These are phyloP conservation scores for Oryzias sinensis DNA, from an alignment of 2,797 vertebrate species.

Conservation along the genomic window DNA sequence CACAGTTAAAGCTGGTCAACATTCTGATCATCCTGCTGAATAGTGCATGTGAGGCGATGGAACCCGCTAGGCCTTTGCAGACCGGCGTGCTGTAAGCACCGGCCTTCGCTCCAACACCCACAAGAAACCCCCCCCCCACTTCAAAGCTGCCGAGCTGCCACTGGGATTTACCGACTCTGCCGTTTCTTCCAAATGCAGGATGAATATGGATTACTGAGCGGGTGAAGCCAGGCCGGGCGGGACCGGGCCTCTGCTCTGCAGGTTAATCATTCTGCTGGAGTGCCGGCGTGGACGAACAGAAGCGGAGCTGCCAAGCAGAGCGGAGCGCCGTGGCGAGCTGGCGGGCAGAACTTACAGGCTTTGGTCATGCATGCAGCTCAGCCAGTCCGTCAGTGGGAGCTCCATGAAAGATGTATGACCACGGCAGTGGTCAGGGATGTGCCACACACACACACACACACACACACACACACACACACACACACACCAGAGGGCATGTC, in stretches of 20 bases:
- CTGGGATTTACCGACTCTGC: slow-evolving; percentile 12
- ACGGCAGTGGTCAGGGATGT: slow-evolving; percentile 1
- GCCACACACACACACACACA: neutral
- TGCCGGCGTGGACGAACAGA: slow-evolving; percentile 26
- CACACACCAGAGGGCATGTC: neutral
- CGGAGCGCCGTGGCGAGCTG: slow-evolving; percentile 6
- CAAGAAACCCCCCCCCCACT: slow-evolving; percentile 22
- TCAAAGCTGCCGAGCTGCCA: slow-evolving; percentile 29
- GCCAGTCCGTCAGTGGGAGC: slow-evolving; percentile 30
- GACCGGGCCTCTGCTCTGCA: neutral
- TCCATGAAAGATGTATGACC: slow-evolving; percentile 53
- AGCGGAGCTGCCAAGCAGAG: slow-evolving; percentile 29
- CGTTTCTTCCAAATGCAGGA: slow-evolving; percentile 30
- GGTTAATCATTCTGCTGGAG: slow-evolving; percentile 31
- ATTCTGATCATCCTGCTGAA: slow-evolving; percentile 19
- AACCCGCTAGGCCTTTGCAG: slow-evolving; percentile 41
- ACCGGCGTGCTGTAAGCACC: slow-evolving; percentile 14
- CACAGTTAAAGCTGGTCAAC: too few relatives aligned
- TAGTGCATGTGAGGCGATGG: slow-evolving; percentile 35
- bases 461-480: neutral
- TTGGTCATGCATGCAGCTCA: slow-evolving; percentile 46
- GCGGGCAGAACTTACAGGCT: slow-evolving; percentile 8
- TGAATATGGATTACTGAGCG: slow-evolving; percentile 47
- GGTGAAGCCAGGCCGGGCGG: slow-evolving; percentile 5
- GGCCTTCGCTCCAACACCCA: slow-evolving; percentile 37